Evolutionary conservation across 2,797 vertebrate species (phyloP).

Genomic region (Syncerus caffer): DNA sequence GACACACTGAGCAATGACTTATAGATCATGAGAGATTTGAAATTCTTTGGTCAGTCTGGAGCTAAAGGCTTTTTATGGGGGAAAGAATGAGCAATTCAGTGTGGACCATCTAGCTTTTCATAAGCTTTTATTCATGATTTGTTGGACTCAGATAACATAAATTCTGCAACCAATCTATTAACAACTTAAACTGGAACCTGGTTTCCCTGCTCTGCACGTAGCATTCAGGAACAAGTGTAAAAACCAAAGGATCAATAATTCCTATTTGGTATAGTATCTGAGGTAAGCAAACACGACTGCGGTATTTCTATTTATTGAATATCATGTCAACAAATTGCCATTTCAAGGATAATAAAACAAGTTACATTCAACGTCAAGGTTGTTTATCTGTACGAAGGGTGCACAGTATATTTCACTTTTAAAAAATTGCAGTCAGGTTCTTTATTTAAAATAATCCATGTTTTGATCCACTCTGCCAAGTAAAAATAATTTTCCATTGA

Average conservation of each 20-base stretch:
- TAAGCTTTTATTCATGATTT: conserved; percentile 87
- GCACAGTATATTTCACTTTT: conserved; percentile 17
- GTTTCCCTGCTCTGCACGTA: conserved; percentile 72
- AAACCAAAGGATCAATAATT: conserved; percentile 79
- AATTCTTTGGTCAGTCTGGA: conserved; percentile 83
- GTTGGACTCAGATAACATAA: conserved; percentile 83
- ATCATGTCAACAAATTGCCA: conserved; percentile 77
- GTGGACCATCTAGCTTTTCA: conserved; percentile 71
- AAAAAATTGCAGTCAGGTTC: conserved; percentile 32
- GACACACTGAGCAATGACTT: conserved; percentile 84
- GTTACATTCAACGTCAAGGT: conserved; percentile 71
- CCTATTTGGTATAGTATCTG: conserved; percentile 69
- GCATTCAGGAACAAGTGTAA: conserved; percentile 74
- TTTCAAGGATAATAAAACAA: conserved; percentile 74
- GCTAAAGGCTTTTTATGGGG: conserved; percentile 82
- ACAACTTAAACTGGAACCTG: conserved; percentile 81
- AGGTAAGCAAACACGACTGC: conserved; percentile 71
- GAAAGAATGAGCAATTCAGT: conserved; percentile 80
- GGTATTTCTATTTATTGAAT: conserved; percentile 77
- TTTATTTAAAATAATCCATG: conserved; percentile 73
- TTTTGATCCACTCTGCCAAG: conserved; percentile 73
- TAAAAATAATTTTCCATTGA: conserved; percentile 70
- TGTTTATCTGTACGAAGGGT: conserved; percentile 69
- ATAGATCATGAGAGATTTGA: conserved; percentile 80
- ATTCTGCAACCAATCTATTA: conserved; percentile 84